Evolutionary conservation across 1,140 invertebrate species (phyloP).

Genomic region (Leucophenga varia): DNA sequence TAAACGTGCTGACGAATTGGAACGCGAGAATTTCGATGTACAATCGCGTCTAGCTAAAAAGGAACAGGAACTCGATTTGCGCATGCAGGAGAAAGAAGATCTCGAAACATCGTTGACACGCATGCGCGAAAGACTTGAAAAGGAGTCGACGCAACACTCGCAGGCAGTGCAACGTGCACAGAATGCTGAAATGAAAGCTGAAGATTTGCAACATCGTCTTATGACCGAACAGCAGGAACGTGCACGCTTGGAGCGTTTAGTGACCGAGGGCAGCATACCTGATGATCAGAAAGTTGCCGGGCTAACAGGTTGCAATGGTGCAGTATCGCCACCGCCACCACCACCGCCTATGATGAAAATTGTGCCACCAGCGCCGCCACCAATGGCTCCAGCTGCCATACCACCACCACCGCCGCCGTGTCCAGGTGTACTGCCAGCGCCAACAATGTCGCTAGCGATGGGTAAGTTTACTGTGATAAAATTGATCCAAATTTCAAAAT

Average conservation of each 20-base stretch:
- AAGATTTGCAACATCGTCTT: constrained; percentile 75
- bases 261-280: constrained; percentile 84
- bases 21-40: constrained; percentile 86
- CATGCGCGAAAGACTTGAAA: constrained; percentile 86
- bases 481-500: too few species aligned
- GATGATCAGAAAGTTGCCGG: constrained; percentile 83
- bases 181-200: constrained; percentile 72
- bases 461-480: constrained; percentile 30
- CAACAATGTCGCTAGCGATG: constrained; percentile 55
- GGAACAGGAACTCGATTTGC: constrained; percentile 88
- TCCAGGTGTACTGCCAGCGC: constrained; percentile 58
- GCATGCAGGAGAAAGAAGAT: constrained; percentile 90
- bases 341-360: constrained; percentile 63
- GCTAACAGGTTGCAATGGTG: constrained; percentile 49
- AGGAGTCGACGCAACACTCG: constrained; percentile 82
- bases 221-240: constrained; percentile 80
- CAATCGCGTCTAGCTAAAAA: constrained; percentile 84
- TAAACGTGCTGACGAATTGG: constrained; percentile 83
- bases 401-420: constrained; percentile 58
- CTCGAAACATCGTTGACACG: constrained; percentile 79
- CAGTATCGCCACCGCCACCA: constrained; percentile 63
- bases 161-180: constrained; percentile 80
- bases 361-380: constrained; percentile 58
- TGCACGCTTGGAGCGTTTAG: constrained; percentile 78
- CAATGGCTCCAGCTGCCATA: constrained; percentile 58